Evolutionary conservation across 2,113 vertebrate genomes (phyloP), one percentile per base, ranked within the genome.

Genomic region (Cyanoderma ruficeps): DNA sequence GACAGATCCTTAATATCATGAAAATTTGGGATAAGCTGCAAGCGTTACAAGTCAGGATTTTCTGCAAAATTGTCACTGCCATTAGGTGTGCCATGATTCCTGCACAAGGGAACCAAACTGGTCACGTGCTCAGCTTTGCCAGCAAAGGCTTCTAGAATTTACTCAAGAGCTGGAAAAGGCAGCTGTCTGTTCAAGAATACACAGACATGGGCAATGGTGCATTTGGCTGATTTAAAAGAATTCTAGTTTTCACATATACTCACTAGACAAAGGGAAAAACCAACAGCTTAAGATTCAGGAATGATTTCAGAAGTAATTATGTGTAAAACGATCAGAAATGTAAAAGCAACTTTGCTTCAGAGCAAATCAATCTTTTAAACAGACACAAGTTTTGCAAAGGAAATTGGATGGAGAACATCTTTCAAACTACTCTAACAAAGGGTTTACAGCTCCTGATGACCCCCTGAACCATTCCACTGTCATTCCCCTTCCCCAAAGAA

Each of bases 361-460:
- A 85, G 37, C 11, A 83, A 94, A 86, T 37, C 6, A 1, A 21
- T 52, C 24, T 81, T 89, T 67, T 63, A 24, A 92, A 77, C 11
- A 13, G 11, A 23, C 31, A 4, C 23, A 52, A 20, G 41, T 35
- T 84, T 89, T 52, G 14, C 46, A 47, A 63, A 67, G 13, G 12
- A 23, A 41, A 69, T 15, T 0, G 0, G 11, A 49, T 12, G 2
- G 24, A 69, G 7, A 74, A 6, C 14, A 56, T 35, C 35, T 64
- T 44, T 47, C 70, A 41, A 72, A 68, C 20, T 23, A 25, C 15
- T 49, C 47, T n/a, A 17, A 11, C 28, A 14, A 15, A 31, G 3
- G 5, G 13, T 64, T 31, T 64, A 10, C 8, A 30, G 31, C 41
- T 65, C 47, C 13, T 17, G 37, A 41, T 33, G 13, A n/a, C 11